A percentile compares a stretch with the other conserved stretches of the same genome.
Evolutionary conservation across 2,113 vertebrate species (phyloP).

Genomic region (Melanotaenia duboulayi): DNA sequence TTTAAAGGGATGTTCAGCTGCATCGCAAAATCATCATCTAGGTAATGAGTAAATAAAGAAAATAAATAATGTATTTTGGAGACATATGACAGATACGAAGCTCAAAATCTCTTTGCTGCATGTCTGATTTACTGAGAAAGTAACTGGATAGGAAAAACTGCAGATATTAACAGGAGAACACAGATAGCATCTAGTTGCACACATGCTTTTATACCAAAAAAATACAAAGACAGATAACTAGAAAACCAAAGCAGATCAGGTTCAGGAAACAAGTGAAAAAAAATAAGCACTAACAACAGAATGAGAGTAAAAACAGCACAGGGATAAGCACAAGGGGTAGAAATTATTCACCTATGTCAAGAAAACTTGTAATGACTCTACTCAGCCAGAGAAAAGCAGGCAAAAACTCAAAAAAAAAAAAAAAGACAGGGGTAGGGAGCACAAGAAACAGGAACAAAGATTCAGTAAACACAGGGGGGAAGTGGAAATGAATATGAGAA

Average conservation of each 20-base stretch:
- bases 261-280: conserved; percentile 38
- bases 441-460: conserved; percentile 46
- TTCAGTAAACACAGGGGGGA: conserved; percentile 29
- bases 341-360: conserved; percentile 26
- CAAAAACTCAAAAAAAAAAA: conserved; percentile 12
- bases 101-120: too few relatives aligned
- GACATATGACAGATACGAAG: too few relatives aligned
- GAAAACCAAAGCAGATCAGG: conserved; percentile 33
- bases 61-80: too few relatives aligned
- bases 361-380: conserved; percentile 47
- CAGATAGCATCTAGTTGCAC: background rate
- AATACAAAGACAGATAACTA: conserved; percentile 5
- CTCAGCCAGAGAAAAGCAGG: conserved; percentile 30
- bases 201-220: background rate
- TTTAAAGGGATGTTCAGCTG: background rate
- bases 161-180: background rate
- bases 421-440: background rate
- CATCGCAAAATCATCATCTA: too few relatives aligned
- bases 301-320: conserved; percentile 18
- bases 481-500: conserved; percentile 40
- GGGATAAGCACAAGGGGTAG: background rate
- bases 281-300: conserved; percentile 44
- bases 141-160: too few relatives aligned
- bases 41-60: too few relatives aligned
- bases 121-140: too few relatives aligned